Conservation (phyloP, 1,140 invertebrate genomes). For the Lethrus apterus region DNA sequence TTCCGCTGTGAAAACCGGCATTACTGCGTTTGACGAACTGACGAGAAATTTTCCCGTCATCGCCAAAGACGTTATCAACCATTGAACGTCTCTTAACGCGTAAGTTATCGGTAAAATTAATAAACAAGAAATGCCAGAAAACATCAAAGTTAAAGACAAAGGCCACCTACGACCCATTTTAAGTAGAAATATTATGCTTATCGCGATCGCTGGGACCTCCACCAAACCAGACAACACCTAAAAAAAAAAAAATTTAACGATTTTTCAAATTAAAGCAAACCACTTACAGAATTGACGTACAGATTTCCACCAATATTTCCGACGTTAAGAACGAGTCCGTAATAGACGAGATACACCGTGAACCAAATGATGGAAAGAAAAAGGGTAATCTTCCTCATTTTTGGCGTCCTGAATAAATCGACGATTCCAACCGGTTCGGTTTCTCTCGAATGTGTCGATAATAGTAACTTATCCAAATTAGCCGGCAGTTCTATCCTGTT, state of each 20-base stretch:
- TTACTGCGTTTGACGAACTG: constrained; percentile 60
- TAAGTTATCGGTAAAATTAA: constrained; percentile 43
- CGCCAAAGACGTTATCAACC: constrained; percentile 41
- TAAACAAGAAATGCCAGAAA: constrained; percentile 57
- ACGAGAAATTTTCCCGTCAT: constrained; percentile 58
- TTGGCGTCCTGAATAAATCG: constrained; percentile 53
- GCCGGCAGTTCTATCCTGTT: constrained; percentile 52
- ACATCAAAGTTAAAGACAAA: constrained; percentile 53
- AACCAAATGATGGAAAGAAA: constrained; percentile 64
- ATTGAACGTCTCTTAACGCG: constrained; percentile 30
- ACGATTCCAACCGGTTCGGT: constrained; percentile 45
- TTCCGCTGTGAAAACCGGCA: constrained; percentile 67
- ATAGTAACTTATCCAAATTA: constrained; percentile 56
- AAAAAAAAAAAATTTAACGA: constrained; percentile 13
- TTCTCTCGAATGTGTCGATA: constrained; percentile 35
- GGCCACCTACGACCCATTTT: constrained; percentile 62
- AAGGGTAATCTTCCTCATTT: constrained; percentile 56
- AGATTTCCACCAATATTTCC: constrained; percentile 62
- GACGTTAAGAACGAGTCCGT: constrained; percentile 62
- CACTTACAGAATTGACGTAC: constrained; percentile 58
- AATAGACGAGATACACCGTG: constrained; percentile 64
- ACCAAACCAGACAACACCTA: constrained; percentile 56
- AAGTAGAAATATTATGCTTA: constrained; percentile 61
- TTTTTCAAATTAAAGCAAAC: no score
- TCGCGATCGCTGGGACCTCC: constrained; percentile 62